Evolutionary conservation across 2,888 invertebrate species (phyloP).

Genomic region (Spisula solida): DNA sequence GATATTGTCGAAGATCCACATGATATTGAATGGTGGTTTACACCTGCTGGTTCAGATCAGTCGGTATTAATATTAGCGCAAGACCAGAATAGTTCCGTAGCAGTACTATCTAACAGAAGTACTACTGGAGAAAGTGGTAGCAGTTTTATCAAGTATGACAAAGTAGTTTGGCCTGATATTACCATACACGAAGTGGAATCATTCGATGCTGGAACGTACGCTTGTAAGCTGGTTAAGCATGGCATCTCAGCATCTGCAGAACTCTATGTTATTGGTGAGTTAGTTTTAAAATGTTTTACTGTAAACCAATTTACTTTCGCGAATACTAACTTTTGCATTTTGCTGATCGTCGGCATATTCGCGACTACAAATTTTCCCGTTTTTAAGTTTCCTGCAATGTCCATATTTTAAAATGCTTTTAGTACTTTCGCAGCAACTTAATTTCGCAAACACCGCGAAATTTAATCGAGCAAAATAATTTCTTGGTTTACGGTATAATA

Average conservation of each 20-base stretch:
- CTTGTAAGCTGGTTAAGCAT: slow-evolving; percentile 61
- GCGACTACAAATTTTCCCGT: too few relatives aligned
- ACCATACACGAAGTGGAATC: slow-evolving; percentile 49
- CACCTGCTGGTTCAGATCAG: slow-evolving; percentile 33
- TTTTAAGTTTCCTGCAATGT: too few relatives aligned
- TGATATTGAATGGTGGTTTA: slow-evolving; percentile 53
- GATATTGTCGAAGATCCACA: slow-evolving; percentile 21
- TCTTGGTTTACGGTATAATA: too few relatives aligned
- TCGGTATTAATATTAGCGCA: slow-evolving; percentile 39
- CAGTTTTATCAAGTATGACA: slow-evolving; percentile 44
- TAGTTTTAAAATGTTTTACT: not conserved
- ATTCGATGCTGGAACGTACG: slow-evolving; percentile 73
- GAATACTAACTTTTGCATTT: too few relatives aligned
- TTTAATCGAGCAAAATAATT: too few relatives aligned
- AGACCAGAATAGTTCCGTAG: slow-evolving; percentile 14
- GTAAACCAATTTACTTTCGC: too few relatives aligned
- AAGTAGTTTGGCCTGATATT: slow-evolving; percentile 57
- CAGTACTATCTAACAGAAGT: not conserved
- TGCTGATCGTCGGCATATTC: too few relatives aligned
- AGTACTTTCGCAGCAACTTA: too few relatives aligned
- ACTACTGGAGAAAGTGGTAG: not conserved
- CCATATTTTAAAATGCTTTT: too few relatives aligned
- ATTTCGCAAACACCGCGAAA: too few relatives aligned
- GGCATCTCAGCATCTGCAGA: slow-evolving; percentile 57
- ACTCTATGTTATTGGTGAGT: slow-evolving; percentile 75